Percentiles rank a stretch among this genome's conserved stretches.
phyloP scores from a whole-genome alignment of 1,140 invertebrate species.

The Heliconius melpomene region DNA sequence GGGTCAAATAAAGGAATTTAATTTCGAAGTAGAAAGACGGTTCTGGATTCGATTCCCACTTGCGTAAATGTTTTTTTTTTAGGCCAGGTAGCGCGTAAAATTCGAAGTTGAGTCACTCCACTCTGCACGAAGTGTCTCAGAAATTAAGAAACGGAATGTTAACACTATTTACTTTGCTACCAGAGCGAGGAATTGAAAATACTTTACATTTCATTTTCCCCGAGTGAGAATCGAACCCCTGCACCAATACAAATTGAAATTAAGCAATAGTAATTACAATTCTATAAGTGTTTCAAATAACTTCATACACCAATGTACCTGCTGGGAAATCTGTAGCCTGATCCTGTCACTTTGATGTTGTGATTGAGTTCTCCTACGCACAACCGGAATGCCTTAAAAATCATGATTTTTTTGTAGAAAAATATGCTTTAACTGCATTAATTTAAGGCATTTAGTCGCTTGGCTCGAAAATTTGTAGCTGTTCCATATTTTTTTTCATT shows the following conservation, averaged over 20 bases:
- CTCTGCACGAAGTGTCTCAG: too few species aligned
- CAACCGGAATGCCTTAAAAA: background rate
- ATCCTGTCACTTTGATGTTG: constrained; percentile 24
- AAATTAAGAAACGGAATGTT: too few species aligned
- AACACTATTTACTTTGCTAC: too few species aligned
- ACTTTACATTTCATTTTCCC: too few species aligned
- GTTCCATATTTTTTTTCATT: constrained; percentile 11
- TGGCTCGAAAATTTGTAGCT: background rate
- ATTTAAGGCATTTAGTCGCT: background rate
- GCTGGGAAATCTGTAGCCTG: constrained; percentile 18
- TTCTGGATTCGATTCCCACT: too few species aligned
- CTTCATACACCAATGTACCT: background rate
- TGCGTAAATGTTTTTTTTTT: too few species aligned
- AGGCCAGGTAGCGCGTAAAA: too few species aligned
- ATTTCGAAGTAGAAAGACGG: too few species aligned
- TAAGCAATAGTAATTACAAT: background rate
- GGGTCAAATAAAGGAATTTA: background rate
- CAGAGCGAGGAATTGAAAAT: too few species aligned
- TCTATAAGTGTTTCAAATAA: background rate
- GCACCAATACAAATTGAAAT: background rate
- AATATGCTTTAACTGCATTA: background rate
- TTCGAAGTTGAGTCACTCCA: too few species aligned
- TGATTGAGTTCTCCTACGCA: constrained; percentile 13
- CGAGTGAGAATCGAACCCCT: too few species aligned
- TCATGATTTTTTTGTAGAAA: background rate